Conservation (phyloP, 2,888 invertebrate species). For the Oscheius myriophilus region DNA sequence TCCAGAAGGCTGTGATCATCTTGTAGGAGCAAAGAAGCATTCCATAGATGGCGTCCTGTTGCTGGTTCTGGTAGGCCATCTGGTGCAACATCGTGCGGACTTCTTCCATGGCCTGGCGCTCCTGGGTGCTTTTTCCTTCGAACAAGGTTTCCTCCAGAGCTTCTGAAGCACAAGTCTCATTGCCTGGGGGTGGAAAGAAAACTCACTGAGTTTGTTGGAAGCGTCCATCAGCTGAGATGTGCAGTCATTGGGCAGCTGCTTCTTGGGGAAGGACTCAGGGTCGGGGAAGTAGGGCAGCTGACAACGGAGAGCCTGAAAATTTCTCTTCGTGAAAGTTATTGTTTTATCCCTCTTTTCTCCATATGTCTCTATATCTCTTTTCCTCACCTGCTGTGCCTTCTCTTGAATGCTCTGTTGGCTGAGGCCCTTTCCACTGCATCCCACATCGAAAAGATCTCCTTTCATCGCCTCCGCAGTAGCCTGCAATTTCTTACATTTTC, state of each 20-base stretch:
- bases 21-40: conserved; percentile 14
- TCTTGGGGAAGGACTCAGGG: conserved; percentile 13
- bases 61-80: conserved; percentile 7
- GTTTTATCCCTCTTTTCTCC: too few relatives aligned
- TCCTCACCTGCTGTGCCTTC: conserved; percentile 9
- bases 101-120: conserved; percentile 3
- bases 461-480: conserved; percentile 19
- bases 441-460: conserved; percentile 9
- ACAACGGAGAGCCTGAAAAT: conserved; percentile 12
- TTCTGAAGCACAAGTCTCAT: background rate
- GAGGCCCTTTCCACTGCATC: background rate
- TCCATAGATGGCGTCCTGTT: conserved; percentile 12
- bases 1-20: conserved; percentile 10
- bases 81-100: conserved; percentile 2
- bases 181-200: background rate
- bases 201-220: background rate
- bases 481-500: conserved; percentile 8
- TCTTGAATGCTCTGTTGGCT: background rate
- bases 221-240: background rate
- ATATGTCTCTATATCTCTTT: too few relatives aligned
- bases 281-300: conserved; percentile 19
- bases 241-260: background rate
- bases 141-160: background rate
- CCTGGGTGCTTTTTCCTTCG: too few relatives aligned
- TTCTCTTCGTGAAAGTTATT: too few relatives aligned